Evolutionary conservation across 2,888 invertebrate species (phyloP).

Genomic region (Philereme vetulata): DNA sequence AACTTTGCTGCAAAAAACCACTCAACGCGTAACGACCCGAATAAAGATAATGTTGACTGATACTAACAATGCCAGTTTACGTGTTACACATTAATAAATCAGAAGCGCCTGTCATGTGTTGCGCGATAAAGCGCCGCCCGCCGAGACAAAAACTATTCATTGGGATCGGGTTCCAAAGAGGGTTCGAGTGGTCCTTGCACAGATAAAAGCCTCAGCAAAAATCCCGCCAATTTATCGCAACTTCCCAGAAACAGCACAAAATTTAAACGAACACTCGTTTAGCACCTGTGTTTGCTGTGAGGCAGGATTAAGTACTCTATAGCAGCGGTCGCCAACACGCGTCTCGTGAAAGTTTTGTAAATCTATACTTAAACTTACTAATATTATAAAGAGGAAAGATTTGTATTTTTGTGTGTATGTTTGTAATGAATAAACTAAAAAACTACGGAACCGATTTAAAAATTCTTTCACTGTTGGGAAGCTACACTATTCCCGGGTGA

Average conservation of each 20-base stretch:
- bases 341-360: too few species aligned
- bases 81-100: slow-evolving; percentile 40
- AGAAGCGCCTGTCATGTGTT: slow-evolving; percentile 34
- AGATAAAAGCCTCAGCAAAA: slow-evolving; percentile 38
- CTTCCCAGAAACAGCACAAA: slow-evolving; percentile 29
- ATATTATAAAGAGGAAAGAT: too few species aligned
- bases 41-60: slow-evolving; percentile 27
- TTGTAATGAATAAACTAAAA: too few species aligned
- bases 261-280: slow-evolving; percentile 30
- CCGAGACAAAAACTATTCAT: slow-evolving; percentile 43
- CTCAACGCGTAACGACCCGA: slow-evolving; percentile 19
- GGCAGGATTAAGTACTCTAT: slow-evolving; percentile 10
- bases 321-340: too few species aligned
- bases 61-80: slow-evolving; percentile 34
- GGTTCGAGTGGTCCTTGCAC: slow-evolving; percentile 37
- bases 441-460: too few species aligned
- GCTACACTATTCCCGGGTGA: too few species aligned
- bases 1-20: slow-evolving; percentile 21
- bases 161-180: slow-evolving; percentile 38
- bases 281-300: slow-evolving; percentile 5
- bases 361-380: too few species aligned
- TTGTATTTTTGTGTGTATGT: too few species aligned
- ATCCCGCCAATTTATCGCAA: slow-evolving; percentile 36
- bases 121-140: slow-evolving; percentile 35
- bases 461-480: too few species aligned